Base-by-base conservation (phyloP, 2,113 vertebrate genomes). In the Gallinago undulata region DNA sequence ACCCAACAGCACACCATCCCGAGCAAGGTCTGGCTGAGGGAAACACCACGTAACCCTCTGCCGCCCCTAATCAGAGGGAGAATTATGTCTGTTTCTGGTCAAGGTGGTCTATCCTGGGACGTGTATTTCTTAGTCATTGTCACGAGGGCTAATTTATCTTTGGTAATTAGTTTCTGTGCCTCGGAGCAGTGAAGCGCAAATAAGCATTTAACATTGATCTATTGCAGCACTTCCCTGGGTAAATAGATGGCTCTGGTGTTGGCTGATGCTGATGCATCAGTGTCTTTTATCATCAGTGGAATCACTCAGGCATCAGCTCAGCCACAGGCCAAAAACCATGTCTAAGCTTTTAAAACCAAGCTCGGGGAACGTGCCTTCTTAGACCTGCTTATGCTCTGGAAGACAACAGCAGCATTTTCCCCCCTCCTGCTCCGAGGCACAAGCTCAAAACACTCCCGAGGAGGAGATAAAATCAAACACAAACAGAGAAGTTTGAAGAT, bases 91-190 rank as follows among this genome's bases (percentile, higher is more conserved):
- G 88, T n/a, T 64, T 93, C 84, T 86, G 89, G 91, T 92, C 86
- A 93, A 90, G 89, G 93, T 88, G 89, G 90, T 64, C 93, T 81
- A 7, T 97, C 84, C 53, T 90, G 92, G 90, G 95, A 94, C 3
- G 2, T 91, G 87, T 86, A 76, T 94, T 93, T 96, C 87, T 89
- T 62, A 89, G 69, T 92, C 94, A 48, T 87, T 95, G 88, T 95
- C 95, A 91, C 81, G 63, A 64, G 87, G 89, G 92, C 87, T 96
- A 97, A 97, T 97, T 97, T 84, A 86, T 97, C 94, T 94, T 74
- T 86, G 53, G 81, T 94, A 97, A 97, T 97, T 97, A 96, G 95
- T 91, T 96, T 96, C 90, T 84, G 84, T 95, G 93, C 93, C 89
- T 97, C 12, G 87, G 81, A 94, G 92, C 93, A 91, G 62, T 48